Evolutionary conservation across 2,888 invertebrate genomes (phyloP), one percentile per base, ranked within the genome.

Genomic region (Boloria selene): DNA sequence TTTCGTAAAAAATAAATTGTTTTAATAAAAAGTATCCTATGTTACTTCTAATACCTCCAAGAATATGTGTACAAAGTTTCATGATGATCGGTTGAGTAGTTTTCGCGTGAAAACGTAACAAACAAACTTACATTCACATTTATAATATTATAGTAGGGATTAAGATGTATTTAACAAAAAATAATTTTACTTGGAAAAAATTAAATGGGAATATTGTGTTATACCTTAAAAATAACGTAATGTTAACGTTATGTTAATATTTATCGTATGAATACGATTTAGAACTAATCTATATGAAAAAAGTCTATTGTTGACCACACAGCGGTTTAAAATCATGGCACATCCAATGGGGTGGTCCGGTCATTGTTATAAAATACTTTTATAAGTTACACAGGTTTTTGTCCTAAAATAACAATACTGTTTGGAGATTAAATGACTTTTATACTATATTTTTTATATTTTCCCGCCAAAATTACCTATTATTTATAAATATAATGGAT

Each of bases 351-450:
- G 72, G 72, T 72, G 71, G 72, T 72, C 72, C 61, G 47, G 55
- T 58, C 61, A 69, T 72, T 68, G 71, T 72, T 61, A 71, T 68
- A 67, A 66, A 72, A 71, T 71, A 72, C 71, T 72, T 56, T 71
- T 69, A 61, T 72, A 72, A 68, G 65, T 62, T 64, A 68, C 62
- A 66, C 50, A 52, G 60, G 69, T 62, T 65, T 60, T 56, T 70
- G 65, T 74, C 74, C 73, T 73, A 74, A 73, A 70, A 71, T 67
- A 74, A 74, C 74, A 74, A 70, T 67, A 18, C 38, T 55, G 45
- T 64, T 42, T 63, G 42, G 60, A 65, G 61, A 67, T 68, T 68
- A 65, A 65, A 53, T 65, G 18, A 56, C 51, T 44, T 38, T n/a
- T n/a, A n/a, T 56, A 68, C 63, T 63, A 68, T 61, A 38, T 61